A percentile compares a stretch with the other conserved stretches of the same genome.
phyloP scores from a whole-genome alignment of 2,113 vertebrate species.

The Psephotus haematonotus region DNA sequence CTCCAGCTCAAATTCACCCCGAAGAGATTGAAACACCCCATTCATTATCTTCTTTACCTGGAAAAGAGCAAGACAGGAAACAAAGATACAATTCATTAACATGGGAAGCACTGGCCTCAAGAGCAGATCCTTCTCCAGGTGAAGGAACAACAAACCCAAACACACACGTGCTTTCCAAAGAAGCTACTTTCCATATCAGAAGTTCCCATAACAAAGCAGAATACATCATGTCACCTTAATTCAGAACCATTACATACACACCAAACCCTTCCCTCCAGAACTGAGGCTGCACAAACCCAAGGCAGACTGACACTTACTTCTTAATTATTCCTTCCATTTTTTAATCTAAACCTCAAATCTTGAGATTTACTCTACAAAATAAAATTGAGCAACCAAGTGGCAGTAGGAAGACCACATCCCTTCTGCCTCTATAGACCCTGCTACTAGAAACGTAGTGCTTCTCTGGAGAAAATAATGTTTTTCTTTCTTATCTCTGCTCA shows the following conservation, averaged over 20 bases:
- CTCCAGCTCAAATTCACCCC: constrained; percentile 87
- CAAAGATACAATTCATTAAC: background rate
- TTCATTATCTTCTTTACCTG: constrained; percentile 99
- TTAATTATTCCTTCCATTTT: background rate
- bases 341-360: background rate
- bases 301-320: background rate
- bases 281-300: background rate
- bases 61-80: background rate
- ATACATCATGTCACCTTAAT: rapidly evolving
- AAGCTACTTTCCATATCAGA: background rate
- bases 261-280: background rate
- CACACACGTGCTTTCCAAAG: background rate
- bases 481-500: background rate
- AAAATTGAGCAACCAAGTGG: background rate
- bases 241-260: background rate
- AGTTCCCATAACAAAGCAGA: background rate
- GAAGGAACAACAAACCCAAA: background rate
- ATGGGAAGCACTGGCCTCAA: background rate
- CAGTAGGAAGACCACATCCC: background rate
- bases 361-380: background rate
- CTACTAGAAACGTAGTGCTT: background rate
- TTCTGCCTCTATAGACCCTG: background rate
- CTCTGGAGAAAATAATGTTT: rapidly evolving
- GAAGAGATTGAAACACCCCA: constrained; percentile 89
- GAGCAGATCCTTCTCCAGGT: background rate